Conservation (phyloP, 2,797 vertebrate genomes). For the Galagoides demidoff region DNA sequence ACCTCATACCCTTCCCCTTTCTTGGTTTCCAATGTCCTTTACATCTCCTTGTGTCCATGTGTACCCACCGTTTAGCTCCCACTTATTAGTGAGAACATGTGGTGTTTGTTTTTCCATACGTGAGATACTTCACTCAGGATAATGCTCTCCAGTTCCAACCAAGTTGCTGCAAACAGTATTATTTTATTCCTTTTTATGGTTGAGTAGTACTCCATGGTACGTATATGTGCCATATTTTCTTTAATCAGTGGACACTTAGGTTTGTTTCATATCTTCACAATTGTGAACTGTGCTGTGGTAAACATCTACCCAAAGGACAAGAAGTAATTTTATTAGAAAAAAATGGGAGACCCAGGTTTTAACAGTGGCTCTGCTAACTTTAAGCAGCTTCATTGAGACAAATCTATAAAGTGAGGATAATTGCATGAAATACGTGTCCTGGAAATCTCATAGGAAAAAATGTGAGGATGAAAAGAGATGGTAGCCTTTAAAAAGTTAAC, state of each 20-base stretch:
- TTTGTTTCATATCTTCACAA: neutral
- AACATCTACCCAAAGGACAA: neutral
- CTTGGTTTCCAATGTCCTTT: neutral
- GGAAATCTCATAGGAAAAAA: conserved; percentile 29
- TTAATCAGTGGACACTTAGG: neutral
- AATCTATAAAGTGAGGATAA: neutral
- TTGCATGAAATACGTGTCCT: conserved; percentile 25
- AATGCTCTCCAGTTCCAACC: neutral
- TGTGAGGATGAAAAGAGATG: conserved; percentile 33
- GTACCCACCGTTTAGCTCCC: neutral
- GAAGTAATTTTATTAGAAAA: neutral
- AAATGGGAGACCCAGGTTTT: neutral
- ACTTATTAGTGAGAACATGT: neutral
- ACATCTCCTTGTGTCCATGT: neutral
- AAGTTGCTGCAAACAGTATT: neutral
- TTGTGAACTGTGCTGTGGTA: neutral
- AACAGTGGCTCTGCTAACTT: neutral
- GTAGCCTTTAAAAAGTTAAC: conserved; percentile 16
- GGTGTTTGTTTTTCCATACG: neutral
- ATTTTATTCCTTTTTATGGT: neutral
- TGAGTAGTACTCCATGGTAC: neutral
- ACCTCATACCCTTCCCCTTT: neutral
- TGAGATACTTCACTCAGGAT: neutral
- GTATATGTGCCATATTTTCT: neutral
- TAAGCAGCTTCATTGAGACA: neutral